Conservation (phyloP, 2,888 invertebrate genomes). For the Hyppa rectilinea region DNA sequence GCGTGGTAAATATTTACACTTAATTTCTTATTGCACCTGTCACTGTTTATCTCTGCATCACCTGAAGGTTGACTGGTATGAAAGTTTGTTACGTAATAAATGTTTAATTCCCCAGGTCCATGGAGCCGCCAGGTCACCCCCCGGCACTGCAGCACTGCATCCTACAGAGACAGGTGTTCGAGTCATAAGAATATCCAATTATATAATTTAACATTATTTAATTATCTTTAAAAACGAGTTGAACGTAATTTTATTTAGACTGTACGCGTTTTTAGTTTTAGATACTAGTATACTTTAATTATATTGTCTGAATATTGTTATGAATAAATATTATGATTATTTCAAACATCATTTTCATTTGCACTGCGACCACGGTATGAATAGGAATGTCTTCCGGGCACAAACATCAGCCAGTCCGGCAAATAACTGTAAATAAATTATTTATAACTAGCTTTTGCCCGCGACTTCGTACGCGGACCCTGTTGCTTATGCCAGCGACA, state of each 20-base stretch:
- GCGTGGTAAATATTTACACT: too few species aligned
- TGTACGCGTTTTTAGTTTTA: not conserved
- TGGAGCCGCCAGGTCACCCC: slow-evolving; percentile 51
- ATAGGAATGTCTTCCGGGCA: not conserved
- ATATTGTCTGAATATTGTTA: not conserved
- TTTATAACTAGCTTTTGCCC: too few species aligned
- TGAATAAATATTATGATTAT: slow-evolving; percentile 8
- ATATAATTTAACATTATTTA: not conserved
- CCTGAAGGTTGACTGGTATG: too few species aligned
- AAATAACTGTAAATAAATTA: too few species aligned
- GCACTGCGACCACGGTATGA: not conserved
- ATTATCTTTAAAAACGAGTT: not conserved
- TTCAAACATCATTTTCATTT: not conserved
- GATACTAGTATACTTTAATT: not conserved
- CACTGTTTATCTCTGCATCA: too few species aligned
- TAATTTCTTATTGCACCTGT: too few species aligned
- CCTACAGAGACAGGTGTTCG: slow-evolving; percentile 32
- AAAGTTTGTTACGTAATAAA: not conserved
- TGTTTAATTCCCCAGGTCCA: slow-evolving; percentile 37
- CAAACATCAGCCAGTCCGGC: not conserved
- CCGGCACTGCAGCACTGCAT: slow-evolving; percentile 40
- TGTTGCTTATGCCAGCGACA: too few species aligned
- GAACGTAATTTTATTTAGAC: slow-evolving; percentile 9
- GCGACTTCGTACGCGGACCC: too few species aligned
- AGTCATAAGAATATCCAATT: slow-evolving; percentile 1